Conservation (phyloP, 2,113 vertebrate genomes). For the Ammodytes marinus region DNA sequence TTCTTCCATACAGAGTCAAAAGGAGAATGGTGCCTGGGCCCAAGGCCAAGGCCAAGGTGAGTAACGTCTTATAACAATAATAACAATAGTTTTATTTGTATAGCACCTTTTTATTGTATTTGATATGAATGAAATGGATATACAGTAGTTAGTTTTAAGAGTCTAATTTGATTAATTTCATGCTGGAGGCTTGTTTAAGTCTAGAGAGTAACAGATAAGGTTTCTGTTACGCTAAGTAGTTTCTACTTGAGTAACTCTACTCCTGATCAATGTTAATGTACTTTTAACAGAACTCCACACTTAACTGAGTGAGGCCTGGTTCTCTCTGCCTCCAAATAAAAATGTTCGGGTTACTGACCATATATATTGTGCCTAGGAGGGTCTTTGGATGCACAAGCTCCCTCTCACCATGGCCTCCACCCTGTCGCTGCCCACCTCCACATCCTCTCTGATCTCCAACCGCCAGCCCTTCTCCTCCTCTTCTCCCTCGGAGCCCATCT, state of each 20-base stretch:
- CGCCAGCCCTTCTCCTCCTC: constrained; percentile 72
- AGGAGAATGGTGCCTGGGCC: constrained; percentile 92
- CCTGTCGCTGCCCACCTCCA: constrained; percentile 44
- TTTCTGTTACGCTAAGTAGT: neutral
- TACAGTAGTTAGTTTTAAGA: neutral
- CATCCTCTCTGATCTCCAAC: constrained; percentile 33
- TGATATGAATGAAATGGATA: neutral
- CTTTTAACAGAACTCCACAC: neutral
- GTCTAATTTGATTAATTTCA: constrained; percentile 3
- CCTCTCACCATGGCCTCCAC: constrained; percentile 53
- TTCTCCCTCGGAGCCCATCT: constrained; percentile 91
- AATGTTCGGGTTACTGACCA: neutral
- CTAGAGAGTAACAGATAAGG: neutral
- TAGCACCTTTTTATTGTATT: neutral
- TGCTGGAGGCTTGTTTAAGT: neutral
- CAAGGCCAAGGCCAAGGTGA: constrained; percentile 94
- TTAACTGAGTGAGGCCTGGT: neutral
- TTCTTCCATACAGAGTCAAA: constrained; percentile 87
- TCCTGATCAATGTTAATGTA: neutral
- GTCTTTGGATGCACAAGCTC: constrained; percentile 75
- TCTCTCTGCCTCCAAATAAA: neutral
- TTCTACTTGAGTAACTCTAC: neutral
- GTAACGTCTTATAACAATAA: constrained; percentile 10
- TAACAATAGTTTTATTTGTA: no score
- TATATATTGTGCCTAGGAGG: constrained; percentile 70